Conservation (phyloP, 2,113 vertebrate genomes). For the Procapra przewalskii region DNA sequence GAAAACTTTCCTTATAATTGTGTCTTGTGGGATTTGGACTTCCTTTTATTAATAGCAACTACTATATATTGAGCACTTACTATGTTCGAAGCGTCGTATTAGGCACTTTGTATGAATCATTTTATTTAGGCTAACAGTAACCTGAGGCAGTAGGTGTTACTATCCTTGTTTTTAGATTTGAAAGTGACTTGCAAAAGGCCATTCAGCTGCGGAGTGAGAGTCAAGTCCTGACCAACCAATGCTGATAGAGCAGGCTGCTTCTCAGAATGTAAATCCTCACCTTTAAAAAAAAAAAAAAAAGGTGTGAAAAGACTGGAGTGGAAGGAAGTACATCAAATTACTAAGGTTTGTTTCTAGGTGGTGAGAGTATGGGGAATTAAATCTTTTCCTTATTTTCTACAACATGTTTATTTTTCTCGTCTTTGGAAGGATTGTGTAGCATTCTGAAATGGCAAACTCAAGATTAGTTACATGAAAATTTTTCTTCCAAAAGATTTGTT, state of each 20-base stretch:
- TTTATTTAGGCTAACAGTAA: not conserved
- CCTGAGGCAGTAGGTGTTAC: not conserved
- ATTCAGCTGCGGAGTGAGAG: not conserved
- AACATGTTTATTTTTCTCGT: not conserved
- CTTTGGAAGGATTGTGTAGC: slow-evolving; percentile 20
- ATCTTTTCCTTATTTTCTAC: not conserved
- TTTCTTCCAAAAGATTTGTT: slow-evolving; percentile 33
- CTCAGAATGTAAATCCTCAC: not conserved
- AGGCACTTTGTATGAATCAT: not conserved
- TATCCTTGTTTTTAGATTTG: not conserved
- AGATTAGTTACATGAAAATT: slow-evolving; percentile 25
- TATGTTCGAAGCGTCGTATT: not conserved
- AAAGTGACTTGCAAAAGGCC: not conserved
- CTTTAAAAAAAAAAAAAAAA: not conserved
- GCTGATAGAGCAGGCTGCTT: not conserved
- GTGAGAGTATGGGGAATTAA: not conserved
- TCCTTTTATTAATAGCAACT: not conserved
- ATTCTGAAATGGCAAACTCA: slow-evolving; percentile 38
- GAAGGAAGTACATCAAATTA: not conserved
- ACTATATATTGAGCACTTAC: not conserved
- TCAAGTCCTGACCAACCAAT: not conserved
- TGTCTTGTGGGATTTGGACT: not conserved
- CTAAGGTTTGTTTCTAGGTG: not conserved
- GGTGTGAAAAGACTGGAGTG: not conserved
- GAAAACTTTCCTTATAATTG: slow-evolving; percentile 29